These are phyloP conservation scores for Sebastes baramenuke DNA, from an alignment of 2,797 vertebrate species.

Conservation along the genomic window DNA sequence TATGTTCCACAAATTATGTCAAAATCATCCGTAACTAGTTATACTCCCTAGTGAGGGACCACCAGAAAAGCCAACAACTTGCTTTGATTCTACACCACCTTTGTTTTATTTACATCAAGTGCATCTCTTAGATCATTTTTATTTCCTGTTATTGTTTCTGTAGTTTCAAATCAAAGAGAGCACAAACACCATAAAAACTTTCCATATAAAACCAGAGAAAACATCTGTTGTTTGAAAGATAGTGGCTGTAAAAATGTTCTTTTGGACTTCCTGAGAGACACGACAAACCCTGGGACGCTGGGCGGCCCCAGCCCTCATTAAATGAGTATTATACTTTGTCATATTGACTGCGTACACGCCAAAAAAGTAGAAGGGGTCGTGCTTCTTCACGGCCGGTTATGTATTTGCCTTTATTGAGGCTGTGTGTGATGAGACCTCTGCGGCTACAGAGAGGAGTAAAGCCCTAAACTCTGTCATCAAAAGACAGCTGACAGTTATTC, in stretches of 20 bases:
- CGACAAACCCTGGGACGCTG: not conserved
- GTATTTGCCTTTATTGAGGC: slow-evolving; percentile 41
- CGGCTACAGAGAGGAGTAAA: slow-evolving; percentile 45
- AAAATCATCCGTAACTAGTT: not conserved
- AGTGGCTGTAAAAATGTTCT: slow-evolving; percentile 20
- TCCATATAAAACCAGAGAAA: not conserved
- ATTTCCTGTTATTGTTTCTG: not conserved
- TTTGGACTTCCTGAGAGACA: slow-evolving; percentile 19
- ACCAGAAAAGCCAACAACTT: no score
- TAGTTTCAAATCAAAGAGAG: slow-evolving; percentile 8
- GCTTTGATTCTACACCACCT: not conserved
- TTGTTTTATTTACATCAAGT: not conserved
- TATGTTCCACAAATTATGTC: not conserved
- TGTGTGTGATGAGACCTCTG: slow-evolving; percentile 49
- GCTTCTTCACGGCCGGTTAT: slow-evolving; percentile 33
- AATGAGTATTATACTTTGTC: slow-evolving; percentile 45
- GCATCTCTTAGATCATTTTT: not conserved
- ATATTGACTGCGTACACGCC: slow-evolving; percentile 14
- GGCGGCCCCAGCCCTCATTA: slow-evolving; percentile 23
- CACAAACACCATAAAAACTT: not conserved
- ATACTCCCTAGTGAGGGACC: not conserved
- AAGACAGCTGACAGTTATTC: slow-evolving; percentile 78
- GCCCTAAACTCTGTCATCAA: slow-evolving; percentile 71
- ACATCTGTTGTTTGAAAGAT: slow-evolving; percentile 41
- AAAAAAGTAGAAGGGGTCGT: slow-evolving; percentile 12